Evolutionary conservation across 2,113 vertebrate genomes (phyloP), one percentile per base, ranked within the genome.

Genomic region (Athene cunicularia): DNA sequence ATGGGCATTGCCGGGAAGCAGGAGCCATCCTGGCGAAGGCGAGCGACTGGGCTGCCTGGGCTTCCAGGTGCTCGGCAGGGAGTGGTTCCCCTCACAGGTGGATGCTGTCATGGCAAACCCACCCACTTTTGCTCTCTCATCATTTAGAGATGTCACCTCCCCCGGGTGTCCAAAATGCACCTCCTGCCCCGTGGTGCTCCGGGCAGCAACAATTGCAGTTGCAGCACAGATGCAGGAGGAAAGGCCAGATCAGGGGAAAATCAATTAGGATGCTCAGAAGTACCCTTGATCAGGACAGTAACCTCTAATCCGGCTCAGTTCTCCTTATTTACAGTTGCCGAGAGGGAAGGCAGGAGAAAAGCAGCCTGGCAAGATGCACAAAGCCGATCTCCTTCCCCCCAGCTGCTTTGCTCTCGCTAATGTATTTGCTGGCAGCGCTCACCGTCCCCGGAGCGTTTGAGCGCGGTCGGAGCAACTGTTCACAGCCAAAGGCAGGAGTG

Each of bases 351-450:
- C 86, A 96, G 86, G 80, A 91, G 97, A 74, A 94, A 97, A 93
- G 90, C 91, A 87, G 93, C 86, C 97, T 97, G 96, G 97, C 95
- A 95, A 95, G 95, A 96, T 55, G 79, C 59, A 75, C 80, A 56
- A 76, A 79, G 92, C 93, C 5, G 37, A 72, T 95, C 93, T 97
- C 82, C 88, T 97, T 95, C 47, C 83, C 81, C 72, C 30, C 76
- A 59, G 91, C 88, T 92, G 96, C 94, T 93, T 76, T 75, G 86
- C 85, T 95, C 80, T 96, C 35, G 3, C 93, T 97, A 96, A 97
- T 96, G 97, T 95, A 81, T 93, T 77, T 97, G 88, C 97, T 98
- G 97, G 97, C 96, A 96, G 83, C 0, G 63, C 70, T 88, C 0
- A 0, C 47, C 11, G 47, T 97, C 93, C 90, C 94, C 3, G 4